A percentile compares a stretch with the other conserved stretches of the same genome.
Conservation (phyloP, 23 tunicate species). For the Trididemnum nubilum region DNA sequence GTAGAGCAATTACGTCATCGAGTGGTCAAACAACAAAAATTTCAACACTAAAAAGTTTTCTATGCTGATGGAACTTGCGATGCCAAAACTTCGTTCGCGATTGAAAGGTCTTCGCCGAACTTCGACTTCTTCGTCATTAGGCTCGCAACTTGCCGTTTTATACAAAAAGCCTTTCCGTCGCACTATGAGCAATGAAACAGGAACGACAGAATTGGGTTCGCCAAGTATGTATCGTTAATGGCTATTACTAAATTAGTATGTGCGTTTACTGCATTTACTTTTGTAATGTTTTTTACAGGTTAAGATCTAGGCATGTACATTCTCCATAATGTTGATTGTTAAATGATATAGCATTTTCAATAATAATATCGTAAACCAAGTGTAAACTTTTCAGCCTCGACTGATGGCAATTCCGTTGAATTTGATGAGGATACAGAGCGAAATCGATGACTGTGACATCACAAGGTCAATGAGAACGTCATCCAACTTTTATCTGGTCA, state of each 20-base stretch:
- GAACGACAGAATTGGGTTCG: conserved; percentile 1
- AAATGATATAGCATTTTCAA: too few relatives aligned
- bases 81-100: conserved; percentile 12
- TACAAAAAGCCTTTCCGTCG: not conserved
- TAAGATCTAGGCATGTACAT: too few relatives aligned
- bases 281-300: too few relatives aligned
- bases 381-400: not conserved
- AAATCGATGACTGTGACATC: not conserved
- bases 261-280: too few relatives aligned
- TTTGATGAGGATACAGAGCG: not conserved
- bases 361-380: too few relatives aligned
- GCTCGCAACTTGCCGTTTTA: not conserved
- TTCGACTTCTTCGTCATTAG: conserved; percentile 5
- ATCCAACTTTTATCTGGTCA: too few relatives aligned
- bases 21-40: conserved; percentile 21
- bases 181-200: conserved; percentile 21
- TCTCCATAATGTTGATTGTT: too few relatives aligned
- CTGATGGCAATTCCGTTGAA: not conserved
- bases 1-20: conserved; percentile 4
- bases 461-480: too few relatives aligned
- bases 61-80: conserved; percentile 12
- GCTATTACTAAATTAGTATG: too few relatives aligned
- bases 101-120: not conserved
- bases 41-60: not conserved
- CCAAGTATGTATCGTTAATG: too few relatives aligned